phyloP scores from a whole-genome alignment of 1,140 invertebrate species.

The Antheraea mylitta region DNA sequence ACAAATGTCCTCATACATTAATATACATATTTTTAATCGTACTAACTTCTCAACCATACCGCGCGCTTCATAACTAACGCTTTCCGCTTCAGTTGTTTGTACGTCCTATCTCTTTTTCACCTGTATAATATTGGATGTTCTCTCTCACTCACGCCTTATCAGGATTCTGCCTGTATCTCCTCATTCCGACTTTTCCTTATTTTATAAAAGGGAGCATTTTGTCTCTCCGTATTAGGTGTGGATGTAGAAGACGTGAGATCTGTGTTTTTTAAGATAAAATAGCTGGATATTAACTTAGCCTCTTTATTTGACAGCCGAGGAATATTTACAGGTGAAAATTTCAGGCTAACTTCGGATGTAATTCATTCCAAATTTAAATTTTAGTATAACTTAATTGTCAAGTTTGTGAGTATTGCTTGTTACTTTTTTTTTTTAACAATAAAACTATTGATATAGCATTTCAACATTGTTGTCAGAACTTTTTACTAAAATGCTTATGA shows the following conservation, averaged over 20 bases:
- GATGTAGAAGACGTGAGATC: slow-evolving; percentile 3
- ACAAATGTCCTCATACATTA: no score
- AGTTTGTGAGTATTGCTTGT: no score
- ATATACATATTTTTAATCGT: no score
- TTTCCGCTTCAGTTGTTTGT: not conserved
- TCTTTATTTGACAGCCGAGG: slow-evolving; percentile 10
- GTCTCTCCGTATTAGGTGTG: slow-evolving; percentile 16
- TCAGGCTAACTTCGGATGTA: no score
- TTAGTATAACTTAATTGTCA: no score
- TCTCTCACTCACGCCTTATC: slow-evolving; percentile 10
- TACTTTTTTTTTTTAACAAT: no score
- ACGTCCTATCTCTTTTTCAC: not conserved
- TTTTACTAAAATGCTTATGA: no score
- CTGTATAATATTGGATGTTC: not conserved
- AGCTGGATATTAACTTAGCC: slow-evolving; percentile 2
- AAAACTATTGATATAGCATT: no score
- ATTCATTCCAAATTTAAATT: no score
- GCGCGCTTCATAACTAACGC: not conserved
- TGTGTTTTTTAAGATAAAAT: slow-evolving; percentile 8
- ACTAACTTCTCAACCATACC: no score
- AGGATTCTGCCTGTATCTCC: slow-evolving; percentile 12
- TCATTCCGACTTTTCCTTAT: slow-evolving; percentile 14
- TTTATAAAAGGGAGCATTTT: slow-evolving; percentile 14
- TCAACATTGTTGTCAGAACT: no score
- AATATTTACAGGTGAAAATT: not conserved